These are phyloP conservation scores for Gymnogyps californianus DNA, from an alignment of 2,113 vertebrate genomes.

Conservation along the genomic window DNA sequence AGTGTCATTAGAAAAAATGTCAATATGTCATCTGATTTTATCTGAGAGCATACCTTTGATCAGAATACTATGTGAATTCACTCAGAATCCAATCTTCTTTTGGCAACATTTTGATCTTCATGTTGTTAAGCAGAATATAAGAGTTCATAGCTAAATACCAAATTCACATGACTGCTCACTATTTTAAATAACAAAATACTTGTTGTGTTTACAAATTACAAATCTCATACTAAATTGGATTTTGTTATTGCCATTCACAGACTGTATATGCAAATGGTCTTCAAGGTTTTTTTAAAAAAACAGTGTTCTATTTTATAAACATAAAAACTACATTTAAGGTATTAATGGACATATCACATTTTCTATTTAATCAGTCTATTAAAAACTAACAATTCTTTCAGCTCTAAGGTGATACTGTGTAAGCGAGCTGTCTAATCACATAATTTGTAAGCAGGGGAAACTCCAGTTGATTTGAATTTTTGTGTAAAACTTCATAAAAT, in stretches of 20 bases:
- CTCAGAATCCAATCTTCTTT: neutral
- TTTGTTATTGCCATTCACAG: neutral
- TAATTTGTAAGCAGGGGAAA: neutral
- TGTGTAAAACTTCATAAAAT: neutral
- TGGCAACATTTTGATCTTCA: neutral
- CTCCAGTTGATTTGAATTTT: neutral
- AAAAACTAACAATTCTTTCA: neutral
- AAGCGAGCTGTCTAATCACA: neutral
- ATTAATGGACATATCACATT: neutral
- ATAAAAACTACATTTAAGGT: neutral
- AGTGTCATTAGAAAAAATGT: neutral
- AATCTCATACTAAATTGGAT: neutral
- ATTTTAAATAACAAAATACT: neutral
- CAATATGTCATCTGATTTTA: neutral
- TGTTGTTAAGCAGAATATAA: neutral
- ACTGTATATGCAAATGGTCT: neutral
- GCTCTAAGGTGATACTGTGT: neutral
- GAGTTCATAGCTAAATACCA: neutral
- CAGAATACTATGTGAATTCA: neutral
- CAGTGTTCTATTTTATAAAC: neutral
- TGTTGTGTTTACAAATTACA: neutral
- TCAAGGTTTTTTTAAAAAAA: neutral
- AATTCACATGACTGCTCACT: neutral
- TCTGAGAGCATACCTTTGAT: neutral
- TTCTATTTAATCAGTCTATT: neutral